A percentile compares a stretch with the other conserved stretches of the same genome.
These are phyloP conservation scores for Trachelus iudaicus DNA, from an alignment of 2,888 invertebrate species.

Conservation along the genomic window DNA sequence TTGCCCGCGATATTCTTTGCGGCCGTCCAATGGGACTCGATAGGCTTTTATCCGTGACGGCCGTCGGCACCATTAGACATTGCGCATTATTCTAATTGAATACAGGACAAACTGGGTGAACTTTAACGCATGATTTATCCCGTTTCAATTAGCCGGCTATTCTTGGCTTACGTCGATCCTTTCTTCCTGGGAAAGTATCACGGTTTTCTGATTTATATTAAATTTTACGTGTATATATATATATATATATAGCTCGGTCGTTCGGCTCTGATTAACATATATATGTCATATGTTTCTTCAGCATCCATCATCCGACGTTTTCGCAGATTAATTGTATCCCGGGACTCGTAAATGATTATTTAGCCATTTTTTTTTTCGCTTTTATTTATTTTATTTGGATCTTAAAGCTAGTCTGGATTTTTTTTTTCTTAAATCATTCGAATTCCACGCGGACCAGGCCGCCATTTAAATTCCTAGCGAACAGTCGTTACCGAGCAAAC, in stretches of 20 bases:
- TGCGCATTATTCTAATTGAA: background rate
- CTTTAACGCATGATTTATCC: constrained; percentile 15
- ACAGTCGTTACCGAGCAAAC: background rate
- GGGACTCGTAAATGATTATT: too few relatives aligned
- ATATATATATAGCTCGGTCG: background rate
- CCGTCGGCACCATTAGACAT: background rate
- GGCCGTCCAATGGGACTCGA: background rate
- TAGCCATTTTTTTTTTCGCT: too few relatives aligned
- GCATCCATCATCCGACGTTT: background rate
- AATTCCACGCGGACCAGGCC: background rate
- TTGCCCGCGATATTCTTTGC: background rate
- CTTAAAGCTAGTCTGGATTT: background rate
- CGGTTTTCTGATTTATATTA: background rate
- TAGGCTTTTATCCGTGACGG: background rate
- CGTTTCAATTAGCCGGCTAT: constrained; percentile 11
- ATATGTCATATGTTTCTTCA: background rate
- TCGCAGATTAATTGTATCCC: background rate
- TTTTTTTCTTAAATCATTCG: background rate
- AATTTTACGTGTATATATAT: constrained; percentile 2
- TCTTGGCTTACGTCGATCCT: constrained; percentile 5
- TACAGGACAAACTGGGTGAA: constrained; percentile 7
- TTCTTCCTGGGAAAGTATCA: background rate
- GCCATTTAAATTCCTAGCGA: background rate
- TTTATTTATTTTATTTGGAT: background rate
- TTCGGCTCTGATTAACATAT: background rate